phyloP scores from a whole-genome alignment of 2,888 invertebrate genomes.

The Megastigmus dorsalis region DNA sequence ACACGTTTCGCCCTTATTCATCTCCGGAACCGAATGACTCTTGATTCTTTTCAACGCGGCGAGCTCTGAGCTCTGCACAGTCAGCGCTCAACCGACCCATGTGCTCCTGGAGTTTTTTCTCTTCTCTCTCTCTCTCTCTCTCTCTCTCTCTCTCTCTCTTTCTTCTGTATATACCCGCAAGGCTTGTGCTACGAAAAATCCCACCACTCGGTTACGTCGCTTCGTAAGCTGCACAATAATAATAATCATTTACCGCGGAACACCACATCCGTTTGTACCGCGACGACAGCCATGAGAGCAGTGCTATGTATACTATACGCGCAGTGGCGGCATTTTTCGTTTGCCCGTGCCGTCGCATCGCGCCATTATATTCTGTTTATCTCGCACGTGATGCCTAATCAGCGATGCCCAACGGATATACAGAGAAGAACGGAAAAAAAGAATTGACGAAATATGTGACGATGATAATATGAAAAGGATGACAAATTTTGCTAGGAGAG shows the following conservation, averaged over 20 bases:
- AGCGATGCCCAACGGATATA: too few relatives aligned
- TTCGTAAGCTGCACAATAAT: constrained; percentile 29
- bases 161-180: too few relatives aligned
- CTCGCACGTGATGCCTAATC: too few relatives aligned
- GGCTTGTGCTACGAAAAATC: constrained; percentile 37
- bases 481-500: too few relatives aligned
- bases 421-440: not conserved
- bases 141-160: too few relatives aligned
- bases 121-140: constrained; percentile 1
- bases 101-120: not conserved
- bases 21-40: constrained; percentile 49
- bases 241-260: constrained; percentile 44
- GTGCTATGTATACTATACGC: too few relatives aligned
- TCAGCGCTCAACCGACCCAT: not conserved
- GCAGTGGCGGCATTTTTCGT: too few relatives aligned
- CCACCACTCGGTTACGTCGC: constrained; percentile 1
- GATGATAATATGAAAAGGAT: too few relatives aligned
- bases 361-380: too few relatives aligned
- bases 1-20: constrained; percentile 12
- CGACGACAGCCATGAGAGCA: not conserved
- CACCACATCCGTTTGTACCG: constrained; percentile 38
- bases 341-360: too few relatives aligned
- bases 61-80: too few relatives aligned
- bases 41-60: constrained; percentile 43
- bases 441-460: not conserved